phyloP scores from a whole-genome alignment of 1,140 invertebrate genomes.

The Hyles euphorbiae region DNA sequence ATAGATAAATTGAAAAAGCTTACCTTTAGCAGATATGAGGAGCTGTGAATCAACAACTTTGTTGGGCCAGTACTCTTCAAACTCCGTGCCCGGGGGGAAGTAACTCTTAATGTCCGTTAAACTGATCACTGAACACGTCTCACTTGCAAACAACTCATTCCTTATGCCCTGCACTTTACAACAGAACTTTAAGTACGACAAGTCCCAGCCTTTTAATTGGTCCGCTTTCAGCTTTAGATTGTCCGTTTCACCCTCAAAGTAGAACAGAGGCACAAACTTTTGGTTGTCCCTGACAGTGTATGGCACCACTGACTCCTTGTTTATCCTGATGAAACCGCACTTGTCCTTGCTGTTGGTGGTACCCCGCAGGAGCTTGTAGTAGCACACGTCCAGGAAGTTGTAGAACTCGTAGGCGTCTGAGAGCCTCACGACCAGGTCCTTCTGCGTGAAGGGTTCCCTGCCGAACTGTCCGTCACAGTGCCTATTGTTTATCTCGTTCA shows the following conservation, averaged over 20 bases:
- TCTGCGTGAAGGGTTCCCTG: conserved; percentile 89
- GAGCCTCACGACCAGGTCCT: conserved; percentile 92
- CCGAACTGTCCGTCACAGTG: conserved; percentile 95
- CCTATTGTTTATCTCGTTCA: conserved; percentile 95
- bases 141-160: conserved; percentile 92
- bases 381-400: conserved; percentile 91
- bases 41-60: conserved; percentile 88
- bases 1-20: conserved; percentile 31
- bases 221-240: conserved; percentile 90
- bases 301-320: conserved; percentile 95
- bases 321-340: conserved; percentile 95
- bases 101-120: conserved; percentile 93
- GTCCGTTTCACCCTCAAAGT: conserved; percentile 94
- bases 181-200: conserved; percentile 94
- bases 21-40: conserved; percentile 79
- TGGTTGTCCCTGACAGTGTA: conserved; percentile 89
- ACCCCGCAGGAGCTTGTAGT: conserved; percentile 84
- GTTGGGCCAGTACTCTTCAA: conserved; percentile 94
- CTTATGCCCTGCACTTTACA: conserved; percentile 95
- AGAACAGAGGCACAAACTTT: conserved; percentile 95
- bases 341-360: conserved; percentile 83
- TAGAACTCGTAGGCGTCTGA: conserved; percentile 93
- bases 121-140: conserved; percentile 91
- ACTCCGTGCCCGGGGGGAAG: conserved; percentile 90
- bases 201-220: conserved; percentile 91